A percentile compares a stretch with the other conserved stretches of the same genome.
These are phyloP conservation scores for Meriones psammophilus DNA, from an alignment of 2,797 vertebrate genomes.

Conservation along the genomic window DNA sequence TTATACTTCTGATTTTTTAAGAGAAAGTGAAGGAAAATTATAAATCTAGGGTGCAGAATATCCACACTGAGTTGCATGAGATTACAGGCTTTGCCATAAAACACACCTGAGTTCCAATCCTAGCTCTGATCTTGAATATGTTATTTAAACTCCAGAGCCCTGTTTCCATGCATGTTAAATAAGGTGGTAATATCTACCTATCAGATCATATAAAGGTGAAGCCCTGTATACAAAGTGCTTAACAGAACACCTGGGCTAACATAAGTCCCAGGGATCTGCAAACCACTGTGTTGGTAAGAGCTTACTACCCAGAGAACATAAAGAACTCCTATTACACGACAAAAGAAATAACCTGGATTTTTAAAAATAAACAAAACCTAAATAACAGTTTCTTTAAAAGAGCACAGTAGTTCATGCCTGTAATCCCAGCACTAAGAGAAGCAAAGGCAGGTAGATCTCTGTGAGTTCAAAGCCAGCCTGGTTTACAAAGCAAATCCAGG, in stretches of 20 bases:
- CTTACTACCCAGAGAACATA: neutral
- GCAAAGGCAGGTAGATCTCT: too few species aligned
- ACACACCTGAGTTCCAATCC: neutral
- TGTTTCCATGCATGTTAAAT: neutral
- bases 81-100: neutral
- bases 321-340: neutral
- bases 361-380: neutral
- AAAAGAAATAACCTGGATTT: conserved; percentile 2
- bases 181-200: neutral
- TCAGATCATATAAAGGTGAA: neutral
- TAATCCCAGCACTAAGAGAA: too few species aligned
- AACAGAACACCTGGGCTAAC: neutral
- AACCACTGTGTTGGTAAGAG: neutral
- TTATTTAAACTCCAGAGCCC: conserved; percentile 11
- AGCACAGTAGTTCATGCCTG: too few species aligned
- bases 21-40: neutral
- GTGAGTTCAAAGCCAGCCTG: too few species aligned
- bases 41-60: neutral
- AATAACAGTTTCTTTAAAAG: neutral
- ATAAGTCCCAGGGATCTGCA: neutral
- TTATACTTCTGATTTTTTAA: neutral
- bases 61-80: neutral
- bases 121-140: neutral
- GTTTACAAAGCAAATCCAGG: too few species aligned
- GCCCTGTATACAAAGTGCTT: neutral